Conservation (phyloP, 1,140 invertebrate genomes). For the Lineus longissimus region DNA sequence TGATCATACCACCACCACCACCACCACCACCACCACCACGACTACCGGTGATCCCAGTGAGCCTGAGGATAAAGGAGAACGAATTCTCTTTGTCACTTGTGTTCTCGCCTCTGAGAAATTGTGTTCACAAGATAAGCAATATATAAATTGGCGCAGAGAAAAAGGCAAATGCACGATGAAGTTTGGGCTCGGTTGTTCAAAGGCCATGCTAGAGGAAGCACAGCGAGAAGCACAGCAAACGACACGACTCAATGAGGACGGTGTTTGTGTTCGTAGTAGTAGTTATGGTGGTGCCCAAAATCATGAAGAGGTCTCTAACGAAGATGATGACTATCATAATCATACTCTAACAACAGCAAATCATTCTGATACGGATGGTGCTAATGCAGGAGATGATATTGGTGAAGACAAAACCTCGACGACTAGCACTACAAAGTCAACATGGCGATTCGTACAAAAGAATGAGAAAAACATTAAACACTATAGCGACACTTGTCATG, state of each 20-base stretch:
- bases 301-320: background rate
- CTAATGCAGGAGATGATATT: background rate
- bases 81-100: background rate
- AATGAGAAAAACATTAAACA: background rate
- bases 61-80: background rate
- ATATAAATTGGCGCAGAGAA: background rate
- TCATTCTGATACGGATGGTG: background rate
- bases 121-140: background rate
- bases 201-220: background rate
- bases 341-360: background rate
- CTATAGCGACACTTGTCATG: background rate
- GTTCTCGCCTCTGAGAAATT: background rate
- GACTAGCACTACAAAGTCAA: background rate
- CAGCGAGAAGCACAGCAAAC: background rate
- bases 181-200: slow-evolving; percentile 1
- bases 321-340: background rate
- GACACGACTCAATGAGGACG: background rate
- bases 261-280: too few relatives aligned
- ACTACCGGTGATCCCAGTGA: background rate
- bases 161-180: background rate
- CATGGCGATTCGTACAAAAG: background rate
- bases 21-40: background rate
- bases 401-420: background rate
- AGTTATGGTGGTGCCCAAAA: too few relatives aligned
- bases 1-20: too few relatives aligned